Conservation (phyloP, 2,888 invertebrate genomes). For the Orchesella flavescens region DNA sequence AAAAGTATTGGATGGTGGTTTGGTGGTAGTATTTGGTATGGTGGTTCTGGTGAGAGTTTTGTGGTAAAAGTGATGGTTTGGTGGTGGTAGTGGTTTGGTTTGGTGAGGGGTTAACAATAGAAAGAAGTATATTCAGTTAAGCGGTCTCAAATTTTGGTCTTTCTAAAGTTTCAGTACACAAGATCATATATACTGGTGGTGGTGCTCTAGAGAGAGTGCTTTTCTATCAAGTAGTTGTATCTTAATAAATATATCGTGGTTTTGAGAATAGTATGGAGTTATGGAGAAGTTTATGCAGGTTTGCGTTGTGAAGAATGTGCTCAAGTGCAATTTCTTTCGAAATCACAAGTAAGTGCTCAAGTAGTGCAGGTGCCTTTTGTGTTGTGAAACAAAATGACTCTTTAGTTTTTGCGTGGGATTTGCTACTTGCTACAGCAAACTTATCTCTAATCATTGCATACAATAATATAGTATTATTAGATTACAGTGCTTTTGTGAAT, state of each 20-base stretch:
- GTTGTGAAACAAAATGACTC: neutral
- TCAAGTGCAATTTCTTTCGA: neutral
- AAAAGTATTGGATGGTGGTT: conserved; percentile 25
- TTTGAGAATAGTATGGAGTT: neutral
- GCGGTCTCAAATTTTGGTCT: conserved; percentile 22
- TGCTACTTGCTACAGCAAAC: neutral
- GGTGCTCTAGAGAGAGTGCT: neutral
- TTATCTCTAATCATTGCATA: too few species aligned
- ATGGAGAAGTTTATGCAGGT: conserved; percentile 16
- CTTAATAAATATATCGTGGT: neutral
- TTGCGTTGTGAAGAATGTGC: conserved; percentile 30
- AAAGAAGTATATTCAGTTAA: conserved; percentile 53
- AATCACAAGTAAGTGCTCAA: neutral
- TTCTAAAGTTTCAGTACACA: conserved; percentile 1
- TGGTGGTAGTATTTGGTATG: conserved; percentile 22
- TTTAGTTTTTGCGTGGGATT: neutral
- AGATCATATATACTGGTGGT: neutral
- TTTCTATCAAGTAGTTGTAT: neutral
- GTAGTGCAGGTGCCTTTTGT: neutral
- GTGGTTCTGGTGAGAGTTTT: conserved; percentile 51
- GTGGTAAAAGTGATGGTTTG: conserved; percentile 36
- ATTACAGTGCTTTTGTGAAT: neutral
- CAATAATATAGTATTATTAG: too few species aligned
- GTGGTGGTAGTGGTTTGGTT: conserved; percentile 53
- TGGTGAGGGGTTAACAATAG: conserved; percentile 38